These are phyloP conservation scores for Coracias cyanogaster DNA, from an alignment of 2,797 vertebrate species.

Conservation along the genomic window DNA sequence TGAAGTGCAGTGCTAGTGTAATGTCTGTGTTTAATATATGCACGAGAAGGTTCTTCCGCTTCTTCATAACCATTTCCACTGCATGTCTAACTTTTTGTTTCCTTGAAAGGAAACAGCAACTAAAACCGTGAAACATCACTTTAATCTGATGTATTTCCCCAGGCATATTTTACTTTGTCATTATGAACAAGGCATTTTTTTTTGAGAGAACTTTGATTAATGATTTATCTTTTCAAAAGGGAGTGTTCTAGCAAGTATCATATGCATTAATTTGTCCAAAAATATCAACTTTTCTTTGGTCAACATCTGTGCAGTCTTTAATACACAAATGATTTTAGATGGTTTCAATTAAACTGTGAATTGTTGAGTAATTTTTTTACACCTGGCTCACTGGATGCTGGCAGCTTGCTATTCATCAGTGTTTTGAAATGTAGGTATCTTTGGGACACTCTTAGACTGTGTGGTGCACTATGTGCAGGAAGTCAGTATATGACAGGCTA, in stretches of 20 bases:
- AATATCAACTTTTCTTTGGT: background rate
- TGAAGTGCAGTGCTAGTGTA: background rate
- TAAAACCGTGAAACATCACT: background rate
- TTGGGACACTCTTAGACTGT: conserved; percentile 29
- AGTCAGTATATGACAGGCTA: conserved; percentile 71
- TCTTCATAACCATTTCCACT: background rate
- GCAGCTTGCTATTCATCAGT: conserved; percentile 17
- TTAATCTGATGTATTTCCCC: conserved; percentile 2
- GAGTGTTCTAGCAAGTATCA: conserved; percentile 42
- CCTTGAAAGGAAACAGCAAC: background rate
- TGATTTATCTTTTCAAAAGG: conserved; percentile 33
- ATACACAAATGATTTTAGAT: conserved; percentile 59
- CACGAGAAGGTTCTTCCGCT: background rate
- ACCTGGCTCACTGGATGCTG: conserved; percentile 56
- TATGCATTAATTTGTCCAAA: background rate
- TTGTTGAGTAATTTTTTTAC: conserved; percentile 62
- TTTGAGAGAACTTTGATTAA: background rate
- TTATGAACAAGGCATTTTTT: conserved; percentile 24
- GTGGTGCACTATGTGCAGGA: conserved; percentile 29
- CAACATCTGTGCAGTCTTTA: conserved; percentile 24
- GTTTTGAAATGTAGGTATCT: conserved; percentile 58
- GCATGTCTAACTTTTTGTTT: background rate
- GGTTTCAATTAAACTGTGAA: conserved; percentile 68
- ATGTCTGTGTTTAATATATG: background rate
- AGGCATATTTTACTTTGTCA: background rate